Evolutionary conservation across 2,888 invertebrate genomes (phyloP).

Genomic region (Omphaloscelis lunosa): DNA sequence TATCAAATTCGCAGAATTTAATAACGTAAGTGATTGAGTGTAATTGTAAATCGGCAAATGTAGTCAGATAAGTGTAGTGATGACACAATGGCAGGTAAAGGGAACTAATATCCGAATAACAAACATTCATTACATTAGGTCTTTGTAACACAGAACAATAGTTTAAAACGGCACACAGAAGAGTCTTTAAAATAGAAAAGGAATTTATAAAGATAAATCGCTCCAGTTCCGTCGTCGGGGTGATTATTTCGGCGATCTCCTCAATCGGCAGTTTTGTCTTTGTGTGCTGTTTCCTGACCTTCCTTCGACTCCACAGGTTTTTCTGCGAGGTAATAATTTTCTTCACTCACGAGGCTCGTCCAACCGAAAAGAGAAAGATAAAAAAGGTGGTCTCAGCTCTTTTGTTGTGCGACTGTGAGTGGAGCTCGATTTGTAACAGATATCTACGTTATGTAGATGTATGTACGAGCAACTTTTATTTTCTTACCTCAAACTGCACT

Average conservation of each 20-base stretch:
- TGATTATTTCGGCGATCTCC: slow-evolving; percentile 74
- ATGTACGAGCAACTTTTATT: slow-evolving; percentile 54
- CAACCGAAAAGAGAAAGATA: slow-evolving; percentile 86
- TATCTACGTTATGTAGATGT: slow-evolving; percentile 63
- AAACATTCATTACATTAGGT: slow-evolving; percentile 41
- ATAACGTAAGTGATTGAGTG: slow-evolving; percentile 43
- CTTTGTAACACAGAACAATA: slow-evolving; percentile 48
- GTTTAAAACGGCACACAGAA: slow-evolving; percentile 35
- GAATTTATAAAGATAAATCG: slow-evolving; percentile 61
- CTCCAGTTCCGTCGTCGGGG: slow-evolving; percentile 54
- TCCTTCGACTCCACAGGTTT: slow-evolving; percentile 78
- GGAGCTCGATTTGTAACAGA: slow-evolving; percentile 69
- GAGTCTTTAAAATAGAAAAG: slow-evolving; percentile 47
- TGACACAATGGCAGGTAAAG: slow-evolving; percentile 42
- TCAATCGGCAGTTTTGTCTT: slow-evolving; percentile 79
- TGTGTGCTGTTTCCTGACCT: slow-evolving; percentile 80
- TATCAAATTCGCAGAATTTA: slow-evolving; percentile 43
- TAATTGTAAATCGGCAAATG: slow-evolving; percentile 37
- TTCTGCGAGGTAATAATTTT: slow-evolving; percentile 84
- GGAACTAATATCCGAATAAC: slow-evolving; percentile 28
- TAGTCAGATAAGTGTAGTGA: slow-evolving; percentile 37
- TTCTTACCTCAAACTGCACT: slow-evolving; percentile 41
- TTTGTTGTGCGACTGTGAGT: slow-evolving; percentile 76
- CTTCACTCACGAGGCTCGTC: slow-evolving; percentile 80
- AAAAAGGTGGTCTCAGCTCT: slow-evolving; percentile 84